phyloP scores from a whole-genome alignment of 2,797 vertebrate species.

The Ciconia nigra region DNA sequence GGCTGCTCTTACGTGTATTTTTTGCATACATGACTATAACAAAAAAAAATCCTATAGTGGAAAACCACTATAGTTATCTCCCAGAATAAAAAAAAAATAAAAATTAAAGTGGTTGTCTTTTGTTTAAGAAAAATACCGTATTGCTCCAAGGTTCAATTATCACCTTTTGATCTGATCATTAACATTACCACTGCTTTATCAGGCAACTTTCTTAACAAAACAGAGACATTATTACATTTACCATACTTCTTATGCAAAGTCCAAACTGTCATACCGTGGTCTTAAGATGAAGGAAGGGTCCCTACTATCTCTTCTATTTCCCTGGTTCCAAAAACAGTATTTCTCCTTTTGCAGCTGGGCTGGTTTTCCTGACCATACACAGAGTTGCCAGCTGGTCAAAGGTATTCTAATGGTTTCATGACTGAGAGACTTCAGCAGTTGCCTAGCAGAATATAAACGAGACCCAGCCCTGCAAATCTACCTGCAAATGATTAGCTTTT shows the following conservation, averaged over 20 bases:
- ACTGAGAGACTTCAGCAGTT: neutral
- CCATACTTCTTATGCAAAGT: neutral
- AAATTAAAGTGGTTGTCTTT: neutral
- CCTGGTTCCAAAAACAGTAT: neutral
- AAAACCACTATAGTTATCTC: neutral
- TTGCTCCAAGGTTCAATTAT: neutral
- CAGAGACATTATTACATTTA: neutral
- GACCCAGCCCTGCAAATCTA: neutral
- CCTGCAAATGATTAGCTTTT: neutral
- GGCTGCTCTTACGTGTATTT: neutral
- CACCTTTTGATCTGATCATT: neutral
- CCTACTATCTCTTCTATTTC: neutral
- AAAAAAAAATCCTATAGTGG: fast-evolving
- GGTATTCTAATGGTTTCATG: neutral
- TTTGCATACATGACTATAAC: neutral
- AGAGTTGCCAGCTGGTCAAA: neutral
- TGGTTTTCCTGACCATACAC: neutral
- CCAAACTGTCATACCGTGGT: neutral
- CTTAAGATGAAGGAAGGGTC: neutral
- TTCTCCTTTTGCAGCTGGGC: neutral
- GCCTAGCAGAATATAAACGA: neutral
- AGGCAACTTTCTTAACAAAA: neutral
- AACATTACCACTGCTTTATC: neutral
- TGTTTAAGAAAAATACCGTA: neutral
- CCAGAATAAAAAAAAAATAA: neutral